Evolutionary conservation across 2,113 vertebrate species (phyloP).

Genomic region (Hemichromis elongatus): DNA sequence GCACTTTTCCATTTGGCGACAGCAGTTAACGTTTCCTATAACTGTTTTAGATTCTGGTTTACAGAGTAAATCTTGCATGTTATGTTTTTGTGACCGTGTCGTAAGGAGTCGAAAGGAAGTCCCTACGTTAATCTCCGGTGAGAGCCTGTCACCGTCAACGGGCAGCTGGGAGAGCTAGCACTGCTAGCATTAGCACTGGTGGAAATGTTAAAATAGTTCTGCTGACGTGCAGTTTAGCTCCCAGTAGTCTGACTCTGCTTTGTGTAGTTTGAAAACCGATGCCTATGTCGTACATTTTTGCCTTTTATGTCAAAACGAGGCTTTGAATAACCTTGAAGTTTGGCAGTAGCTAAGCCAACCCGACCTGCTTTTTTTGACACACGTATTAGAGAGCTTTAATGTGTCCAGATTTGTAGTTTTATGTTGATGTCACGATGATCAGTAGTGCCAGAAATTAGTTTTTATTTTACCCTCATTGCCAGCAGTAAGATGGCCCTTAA

Average conservation of each 20-base stretch:
- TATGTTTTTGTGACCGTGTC: not conserved
- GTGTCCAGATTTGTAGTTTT: not conserved
- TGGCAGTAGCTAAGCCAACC: not conserved
- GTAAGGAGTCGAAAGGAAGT: not conserved
- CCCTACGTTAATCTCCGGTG: conserved; percentile 20
- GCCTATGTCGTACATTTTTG: not conserved
- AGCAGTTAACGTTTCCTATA: not conserved
- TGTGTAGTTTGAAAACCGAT: not conserved
- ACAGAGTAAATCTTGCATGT: not conserved
- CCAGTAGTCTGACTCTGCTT: rapidly evolving
- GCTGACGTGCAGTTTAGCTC: not conserved
- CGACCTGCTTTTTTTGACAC: not conserved
- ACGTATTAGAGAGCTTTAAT: not conserved
- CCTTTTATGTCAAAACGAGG: not conserved
- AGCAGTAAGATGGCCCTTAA: not conserved
- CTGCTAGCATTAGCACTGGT: not conserved
- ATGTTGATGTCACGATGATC: not conserved
- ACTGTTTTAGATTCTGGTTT: not conserved
- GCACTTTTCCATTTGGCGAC: not conserved
- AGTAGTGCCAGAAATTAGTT: not conserved
- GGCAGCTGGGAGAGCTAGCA: not conserved
- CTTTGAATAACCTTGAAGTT: not conserved
- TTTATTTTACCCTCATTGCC: not conserved
- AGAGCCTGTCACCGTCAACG: conserved; percentile 4
- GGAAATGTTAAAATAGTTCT: not conserved